These are phyloP conservation scores for Toxotes jaculatrix DNA, from an alignment of 2,113 vertebrate genomes.

Conservation along the genomic window DNA sequence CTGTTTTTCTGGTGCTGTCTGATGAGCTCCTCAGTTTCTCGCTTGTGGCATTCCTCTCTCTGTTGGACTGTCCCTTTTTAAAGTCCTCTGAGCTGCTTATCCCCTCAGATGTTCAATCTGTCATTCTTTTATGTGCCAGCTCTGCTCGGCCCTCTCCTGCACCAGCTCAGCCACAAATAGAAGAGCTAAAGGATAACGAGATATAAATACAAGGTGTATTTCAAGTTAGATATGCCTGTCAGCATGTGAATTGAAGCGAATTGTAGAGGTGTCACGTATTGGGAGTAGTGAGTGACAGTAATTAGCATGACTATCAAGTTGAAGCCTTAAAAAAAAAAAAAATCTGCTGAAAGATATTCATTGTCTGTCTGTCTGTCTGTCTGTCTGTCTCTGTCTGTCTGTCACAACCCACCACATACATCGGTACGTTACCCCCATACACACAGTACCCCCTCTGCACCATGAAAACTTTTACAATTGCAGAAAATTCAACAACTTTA, in stretches of 20 bases:
- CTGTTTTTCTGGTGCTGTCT: conserved; percentile 29
- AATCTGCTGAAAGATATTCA: not conserved
- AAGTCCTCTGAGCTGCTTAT: conserved; percentile 59
- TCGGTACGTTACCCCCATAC: not conserved
- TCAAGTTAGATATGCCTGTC: conserved; percentile 2
- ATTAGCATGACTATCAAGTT: not conserved
- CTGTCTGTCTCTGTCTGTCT: conserved; percentile 3
- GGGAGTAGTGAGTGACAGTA: not conserved
- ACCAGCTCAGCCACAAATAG: conserved; percentile 63
- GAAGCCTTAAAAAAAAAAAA: not conserved
- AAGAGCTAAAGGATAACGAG: conserved; percentile 8
- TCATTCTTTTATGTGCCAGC: conserved; percentile 23
- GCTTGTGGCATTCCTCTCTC: conserved; percentile 17
- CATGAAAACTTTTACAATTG: not conserved
- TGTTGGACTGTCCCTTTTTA: conserved; percentile 46
- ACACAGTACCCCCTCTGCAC: not conserved
- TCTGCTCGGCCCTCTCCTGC: conserved; percentile 16
- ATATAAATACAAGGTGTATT: conserved; percentile 36
- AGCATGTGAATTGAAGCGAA: conserved; percentile 2
- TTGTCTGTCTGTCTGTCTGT: conserved; percentile 1
- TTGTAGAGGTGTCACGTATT: not conserved
- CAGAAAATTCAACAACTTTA: no score
- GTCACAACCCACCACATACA: not conserved
- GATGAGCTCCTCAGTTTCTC: conserved; percentile 18
- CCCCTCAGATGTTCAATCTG: conserved; percentile 44